Conservation (phyloP, 2,113 vertebrate genomes). For the Sula dactylatra region DNA sequence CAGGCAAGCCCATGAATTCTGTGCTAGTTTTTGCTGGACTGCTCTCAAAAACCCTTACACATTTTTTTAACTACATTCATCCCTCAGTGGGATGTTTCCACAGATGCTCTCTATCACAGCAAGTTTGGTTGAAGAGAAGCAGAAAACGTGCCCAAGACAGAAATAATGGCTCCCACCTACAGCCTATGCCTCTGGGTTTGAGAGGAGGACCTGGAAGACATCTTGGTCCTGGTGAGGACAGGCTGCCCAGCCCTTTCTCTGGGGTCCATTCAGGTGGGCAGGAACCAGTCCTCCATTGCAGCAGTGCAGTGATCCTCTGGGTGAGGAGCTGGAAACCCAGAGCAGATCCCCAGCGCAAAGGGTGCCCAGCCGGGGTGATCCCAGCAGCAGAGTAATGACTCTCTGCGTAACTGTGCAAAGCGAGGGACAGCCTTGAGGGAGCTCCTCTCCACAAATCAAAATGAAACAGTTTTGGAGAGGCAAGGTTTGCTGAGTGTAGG, state of each 20-base stretch:
- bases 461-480: not conserved
- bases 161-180: not conserved
- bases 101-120: not conserved
- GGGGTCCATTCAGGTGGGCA: not conserved
- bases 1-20: not conserved
- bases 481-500: not conserved
- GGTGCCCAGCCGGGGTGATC: fast-evolving
- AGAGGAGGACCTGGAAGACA: not conserved
- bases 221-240: not conserved
- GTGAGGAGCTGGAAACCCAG: not conserved
- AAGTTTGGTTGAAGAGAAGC: not conserved
- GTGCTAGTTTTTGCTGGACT: not conserved
- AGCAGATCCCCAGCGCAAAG: fast-evolving
- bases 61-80: not conserved
- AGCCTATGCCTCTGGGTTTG: not conserved
- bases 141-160: fast-evolving
- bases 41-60: not conserved
- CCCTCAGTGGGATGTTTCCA: not conserved
- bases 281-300: fast-evolving
- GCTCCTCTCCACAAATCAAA: not conserved
- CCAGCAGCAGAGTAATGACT: not conserved
- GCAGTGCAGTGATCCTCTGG: not conserved
- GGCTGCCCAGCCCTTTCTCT: not conserved
- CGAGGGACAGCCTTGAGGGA: not conserved
- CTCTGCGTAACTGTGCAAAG: not conserved